These are phyloP conservation scores for Tribolium madens DNA, from an alignment of 1,140 invertebrate genomes.

Conservation along the genomic window DNA sequence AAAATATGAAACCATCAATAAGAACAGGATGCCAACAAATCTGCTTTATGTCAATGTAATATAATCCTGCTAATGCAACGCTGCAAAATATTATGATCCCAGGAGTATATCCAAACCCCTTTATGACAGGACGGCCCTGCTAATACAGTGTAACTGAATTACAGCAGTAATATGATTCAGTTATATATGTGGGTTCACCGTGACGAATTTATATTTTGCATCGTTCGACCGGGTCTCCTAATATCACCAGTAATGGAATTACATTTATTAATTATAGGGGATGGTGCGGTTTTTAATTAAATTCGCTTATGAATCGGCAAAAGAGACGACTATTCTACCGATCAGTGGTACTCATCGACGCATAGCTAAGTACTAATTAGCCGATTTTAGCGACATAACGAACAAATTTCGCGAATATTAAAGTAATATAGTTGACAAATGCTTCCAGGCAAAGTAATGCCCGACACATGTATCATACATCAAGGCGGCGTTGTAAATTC, in stretches of 20 bases:
- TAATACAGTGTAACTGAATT: slow-evolving; percentile 44
- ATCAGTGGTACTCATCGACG: slow-evolving; percentile 1
- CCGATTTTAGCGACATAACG: slow-evolving; percentile 3
- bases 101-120: slow-evolving; percentile 41
- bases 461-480: slow-evolving; percentile 22
- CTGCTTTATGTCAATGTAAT: slow-evolving; percentile 46
- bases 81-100: slow-evolving; percentile 41
- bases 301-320: not conserved
- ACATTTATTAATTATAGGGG: slow-evolving; percentile 38
- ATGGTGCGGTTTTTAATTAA: slow-evolving; percentile 37
- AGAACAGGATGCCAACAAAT: slow-evolving; percentile 26
- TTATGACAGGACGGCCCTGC: slow-evolving; percentile 40
- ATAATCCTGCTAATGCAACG: slow-evolving; percentile 41
- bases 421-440: slow-evolving; percentile 30
- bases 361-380: slow-evolving; percentile 24
- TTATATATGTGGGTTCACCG: slow-evolving; percentile 42
- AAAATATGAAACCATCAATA: slow-evolving; percentile 24
- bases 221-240: slow-evolving; percentile 32
- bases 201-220: slow-evolving; percentile 48
- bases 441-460: slow-evolving; percentile 25
- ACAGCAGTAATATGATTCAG: slow-evolving; percentile 37
- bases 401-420: slow-evolving; percentile 32
- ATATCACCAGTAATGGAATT: slow-evolving; percentile 36
- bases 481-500: slow-evolving; percentile 38
- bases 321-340: not conserved